Base-by-base conservation (phyloP, 2,113 vertebrate genomes). In the human (Homo sapiens) region DNA sequence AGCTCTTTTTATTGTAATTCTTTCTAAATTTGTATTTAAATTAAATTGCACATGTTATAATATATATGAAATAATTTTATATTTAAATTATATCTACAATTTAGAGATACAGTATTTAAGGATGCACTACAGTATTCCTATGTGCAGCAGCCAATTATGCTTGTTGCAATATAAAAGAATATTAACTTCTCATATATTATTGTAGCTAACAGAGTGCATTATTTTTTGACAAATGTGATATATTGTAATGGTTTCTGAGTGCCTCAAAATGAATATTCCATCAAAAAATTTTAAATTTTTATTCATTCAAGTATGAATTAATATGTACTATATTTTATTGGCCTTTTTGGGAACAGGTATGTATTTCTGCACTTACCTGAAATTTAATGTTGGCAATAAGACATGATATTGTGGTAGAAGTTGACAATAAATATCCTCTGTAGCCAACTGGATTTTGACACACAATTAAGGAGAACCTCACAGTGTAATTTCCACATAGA, bases 401-500 rank as follows among this genome's bases (percentile, higher is more conserved):
- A 93, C 6, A 95, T 13, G 22, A 79, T 78, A 50, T 94, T 96
- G 52, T 86, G 75, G 2, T 78, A 9, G 30, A 96, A 98, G 11
- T 20, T 92, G 96, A 91, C 76, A 96, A 83, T 96, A 97, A 95
- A 93, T 89, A 83, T 95, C 43, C 2, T 50, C 0, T 20, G 4
- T 86, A 57, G 27, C 50, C 95, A 98, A 94, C 14, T 95, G 3
- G 30, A 75, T 81, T 93, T 48, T 96, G 89, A 40, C 43, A 89
- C 68, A 89, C n/a, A 97, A 91, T 97, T 96, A 89, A 16, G 83
- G 50, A 89, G 52, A 94, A 35, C 2, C 73, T 86, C 92, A 85
- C 70, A 93, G 50, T 93, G 64, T 52, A 92, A 93, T 94, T 97
- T 98, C 97, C 30, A 66, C 5, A 43, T 7, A 97, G 92, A 98